phyloP scores from a whole-genome alignment of 1,140 invertebrate species.

The Octopus bimaculoides region DNA sequence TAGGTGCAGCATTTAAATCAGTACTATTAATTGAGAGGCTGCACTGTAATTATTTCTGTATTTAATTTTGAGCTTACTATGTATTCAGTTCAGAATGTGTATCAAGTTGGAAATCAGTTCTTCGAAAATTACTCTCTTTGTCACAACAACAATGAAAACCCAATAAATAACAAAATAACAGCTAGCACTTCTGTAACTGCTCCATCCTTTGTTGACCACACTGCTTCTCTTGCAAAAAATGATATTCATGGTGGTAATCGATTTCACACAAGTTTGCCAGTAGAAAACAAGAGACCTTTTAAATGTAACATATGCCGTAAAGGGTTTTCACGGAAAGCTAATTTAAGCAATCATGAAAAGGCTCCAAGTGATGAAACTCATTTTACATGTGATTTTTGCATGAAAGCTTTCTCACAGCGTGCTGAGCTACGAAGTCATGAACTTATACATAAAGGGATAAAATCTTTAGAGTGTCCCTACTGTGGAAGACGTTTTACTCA shows the following conservation, averaged over 20 bases:
- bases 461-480: slow-evolving; percentile 15
- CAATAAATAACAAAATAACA: neutral
- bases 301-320: slow-evolving; percentile 63
- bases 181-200: neutral
- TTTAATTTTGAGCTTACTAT: neutral
- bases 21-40: too few relatives aligned
- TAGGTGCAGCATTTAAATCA: too few relatives aligned
- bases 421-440: slow-evolving; percentile 6
- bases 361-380: slow-evolving; percentile 38
- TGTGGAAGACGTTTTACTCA: slow-evolving; percentile 74
- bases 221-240: neutral
- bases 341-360: slow-evolving; percentile 13
- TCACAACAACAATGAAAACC: neutral
- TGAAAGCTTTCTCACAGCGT: slow-evolving; percentile 92
- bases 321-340: slow-evolving; percentile 13
- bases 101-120: neutral
- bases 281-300: slow-evolving; percentile 17
- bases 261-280: neutral
- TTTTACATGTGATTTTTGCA: slow-evolving; percentile 83
- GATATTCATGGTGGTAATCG: neutral
- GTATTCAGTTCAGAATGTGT: neutral
- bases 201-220: neutral
- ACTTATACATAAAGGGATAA: neutral
- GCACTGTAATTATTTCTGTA: too few relatives aligned
- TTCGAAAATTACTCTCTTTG: neutral